These are phyloP conservation scores for Drosophila trichaetosa DNA, from an alignment of 2,888 invertebrate genomes.

Conservation along the genomic window DNA sequence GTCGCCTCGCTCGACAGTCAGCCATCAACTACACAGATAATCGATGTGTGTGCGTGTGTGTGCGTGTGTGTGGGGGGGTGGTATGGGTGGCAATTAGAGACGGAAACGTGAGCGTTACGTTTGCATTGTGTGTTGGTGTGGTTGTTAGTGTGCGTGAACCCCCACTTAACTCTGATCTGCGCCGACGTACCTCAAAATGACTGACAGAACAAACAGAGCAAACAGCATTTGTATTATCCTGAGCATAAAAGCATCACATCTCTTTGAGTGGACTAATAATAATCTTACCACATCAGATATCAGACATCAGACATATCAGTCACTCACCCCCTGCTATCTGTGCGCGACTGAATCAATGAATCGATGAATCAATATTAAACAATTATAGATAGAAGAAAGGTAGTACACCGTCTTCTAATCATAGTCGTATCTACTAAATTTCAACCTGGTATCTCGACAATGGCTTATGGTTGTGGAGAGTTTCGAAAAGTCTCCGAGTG, in stretches of 20 bases:
- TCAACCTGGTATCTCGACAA: neutral
- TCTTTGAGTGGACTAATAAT: neutral
- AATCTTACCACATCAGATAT: neutral
- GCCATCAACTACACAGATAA: conserved; percentile 35
- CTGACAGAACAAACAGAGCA: neutral
- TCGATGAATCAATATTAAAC: neutral
- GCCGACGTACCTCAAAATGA: neutral
- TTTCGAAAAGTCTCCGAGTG: neutral
- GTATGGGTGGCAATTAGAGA: neutral
- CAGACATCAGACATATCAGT: neutral
- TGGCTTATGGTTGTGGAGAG: neutral
- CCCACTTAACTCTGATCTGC: neutral
- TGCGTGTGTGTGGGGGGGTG: too few species aligned
- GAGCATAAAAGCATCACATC: neutral
- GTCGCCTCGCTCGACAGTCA: conserved; percentile 16
- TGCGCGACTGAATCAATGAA: too few species aligned
- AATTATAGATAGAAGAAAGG: neutral
- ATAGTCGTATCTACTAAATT: neutral
- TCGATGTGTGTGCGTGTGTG: conserved; percentile 33
- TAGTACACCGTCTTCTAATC: neutral
- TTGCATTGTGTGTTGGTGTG: neutral
- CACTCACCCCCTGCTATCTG: neutral
- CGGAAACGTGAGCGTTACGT: neutral
- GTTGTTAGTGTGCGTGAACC: neutral
- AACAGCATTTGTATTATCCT: neutral